phyloP scores from a whole-genome alignment of 2,113 vertebrate genomes.

The Collichthys lucidus region DNA sequence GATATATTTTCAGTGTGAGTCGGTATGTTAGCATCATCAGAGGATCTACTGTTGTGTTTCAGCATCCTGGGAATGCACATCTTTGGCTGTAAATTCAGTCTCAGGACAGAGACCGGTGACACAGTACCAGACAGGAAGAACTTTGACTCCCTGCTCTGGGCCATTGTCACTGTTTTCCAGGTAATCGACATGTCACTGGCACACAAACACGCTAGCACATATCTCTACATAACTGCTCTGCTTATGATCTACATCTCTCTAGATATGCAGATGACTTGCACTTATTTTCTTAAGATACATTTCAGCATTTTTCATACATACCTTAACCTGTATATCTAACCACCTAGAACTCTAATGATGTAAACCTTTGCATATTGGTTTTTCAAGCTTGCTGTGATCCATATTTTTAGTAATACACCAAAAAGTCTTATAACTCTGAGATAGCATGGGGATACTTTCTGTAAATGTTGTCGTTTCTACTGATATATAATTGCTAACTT shows the following conservation, averaged over 20 bases:
- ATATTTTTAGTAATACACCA: background rate
- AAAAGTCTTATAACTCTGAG: background rate
- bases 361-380: background rate
- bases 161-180: constrained; percentile 98
- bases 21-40: background rate
- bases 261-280: background rate
- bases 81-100: constrained; percentile 98
- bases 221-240: background rate
- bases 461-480: background rate
- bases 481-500: background rate
- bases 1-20: background rate
- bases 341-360: background rate
- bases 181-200: constrained; percentile 72
- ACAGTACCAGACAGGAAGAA: constrained; percentile 97
- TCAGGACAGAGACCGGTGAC: constrained; percentile 93
- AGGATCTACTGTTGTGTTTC: constrained; percentile 40
- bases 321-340: background rate
- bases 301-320: background rate
- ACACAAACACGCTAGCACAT: background rate
- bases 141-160: constrained; percentile 97
- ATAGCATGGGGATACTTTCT: background rate
- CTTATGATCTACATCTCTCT: background rate
- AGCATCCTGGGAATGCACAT: constrained; percentile 99
- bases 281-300: background rate
- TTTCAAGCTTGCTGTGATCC: too few relatives aligned